These are phyloP conservation scores for Fundulus diaphanus DNA, from an alignment of 2,797 vertebrate species.

Conservation along the genomic window DNA sequence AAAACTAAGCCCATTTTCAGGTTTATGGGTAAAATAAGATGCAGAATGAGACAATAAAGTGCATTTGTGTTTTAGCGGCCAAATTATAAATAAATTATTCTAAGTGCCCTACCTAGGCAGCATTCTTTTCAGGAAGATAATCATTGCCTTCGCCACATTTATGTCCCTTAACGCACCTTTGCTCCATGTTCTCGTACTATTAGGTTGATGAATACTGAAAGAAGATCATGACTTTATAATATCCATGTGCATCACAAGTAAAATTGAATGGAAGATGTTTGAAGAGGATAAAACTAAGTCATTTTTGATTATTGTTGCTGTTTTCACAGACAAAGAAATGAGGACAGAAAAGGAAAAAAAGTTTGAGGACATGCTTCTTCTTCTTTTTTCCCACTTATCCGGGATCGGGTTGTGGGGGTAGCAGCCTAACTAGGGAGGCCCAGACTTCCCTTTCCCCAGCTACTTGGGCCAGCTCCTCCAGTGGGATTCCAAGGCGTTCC, in stretches of 20 bases:
- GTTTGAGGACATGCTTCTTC: not conserved
- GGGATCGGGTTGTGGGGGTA: no score
- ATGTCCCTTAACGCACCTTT: constrained; percentile 63
- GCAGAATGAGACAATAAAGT: constrained; percentile 91
- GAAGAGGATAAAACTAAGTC: constrained; percentile 28
- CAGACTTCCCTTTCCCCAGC: no score
- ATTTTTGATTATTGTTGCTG: constrained; percentile 27
- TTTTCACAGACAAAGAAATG: constrained; percentile 14
- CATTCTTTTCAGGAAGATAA: constrained; percentile 80
- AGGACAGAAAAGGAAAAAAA: not conserved
- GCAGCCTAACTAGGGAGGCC: no score
- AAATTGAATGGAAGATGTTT: constrained; percentile 45
- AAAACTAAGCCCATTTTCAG: constrained; percentile 87
- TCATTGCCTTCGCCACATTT: constrained; percentile 76
- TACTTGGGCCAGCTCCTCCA: no score
- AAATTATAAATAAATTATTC: constrained; percentile 93
- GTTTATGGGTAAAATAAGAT: constrained; percentile 90
- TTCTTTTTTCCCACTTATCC: not conserved
- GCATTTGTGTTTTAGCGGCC: constrained; percentile 89
- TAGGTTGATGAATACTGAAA: constrained; percentile 77
- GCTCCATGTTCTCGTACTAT: constrained; percentile 67
- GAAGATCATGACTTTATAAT: constrained; percentile 82
- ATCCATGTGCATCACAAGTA: constrained; percentile 51
- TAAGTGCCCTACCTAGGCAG: constrained; percentile 83
- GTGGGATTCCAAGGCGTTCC: no score